phyloP scores from a whole-genome alignment of 2,113 vertebrate genomes.

The Burhinus bistriatus region DNA sequence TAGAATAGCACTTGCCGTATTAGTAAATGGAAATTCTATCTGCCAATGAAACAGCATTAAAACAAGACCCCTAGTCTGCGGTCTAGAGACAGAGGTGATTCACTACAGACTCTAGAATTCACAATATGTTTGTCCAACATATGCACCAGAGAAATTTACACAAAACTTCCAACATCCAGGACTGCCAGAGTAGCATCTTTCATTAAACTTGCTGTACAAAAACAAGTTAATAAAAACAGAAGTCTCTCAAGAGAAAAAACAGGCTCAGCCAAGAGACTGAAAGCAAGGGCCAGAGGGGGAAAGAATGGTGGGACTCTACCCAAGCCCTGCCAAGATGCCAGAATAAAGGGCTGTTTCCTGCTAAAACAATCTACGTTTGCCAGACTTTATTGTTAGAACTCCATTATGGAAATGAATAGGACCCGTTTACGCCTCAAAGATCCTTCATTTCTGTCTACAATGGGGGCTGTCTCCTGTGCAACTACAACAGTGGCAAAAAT shows the following conservation, averaged over 20 bases:
- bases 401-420: constrained; percentile 46
- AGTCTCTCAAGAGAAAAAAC: constrained; percentile 18
- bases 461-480: not conserved
- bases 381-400: constrained; percentile 46
- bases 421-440: not conserved
- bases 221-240: constrained; percentile 7
- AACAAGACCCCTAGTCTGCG: not conserved
- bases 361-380: constrained; percentile 10
- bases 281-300: not conserved
- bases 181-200: not conserved
- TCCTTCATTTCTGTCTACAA: not conserved
- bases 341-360: constrained; percentile 40
- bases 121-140: not conserved
- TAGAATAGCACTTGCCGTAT: not conserved
- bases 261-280: constrained; percentile 9
- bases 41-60: not conserved
- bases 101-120: not conserved
- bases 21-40: constrained; percentile 9
- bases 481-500: not conserved
- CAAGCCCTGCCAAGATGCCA: constrained; percentile 39
- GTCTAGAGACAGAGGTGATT: not conserved
- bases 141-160: not conserved
- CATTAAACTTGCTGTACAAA: not conserved
- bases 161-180: not conserved
- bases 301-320: constrained; percentile 58